Evolutionary conservation across 37 sponge, comb jelly and placozoan genomes (phyloP), one percentile per base, ranked within the genome.

Genomic region (Cliona cf. orientalis): DNA sequence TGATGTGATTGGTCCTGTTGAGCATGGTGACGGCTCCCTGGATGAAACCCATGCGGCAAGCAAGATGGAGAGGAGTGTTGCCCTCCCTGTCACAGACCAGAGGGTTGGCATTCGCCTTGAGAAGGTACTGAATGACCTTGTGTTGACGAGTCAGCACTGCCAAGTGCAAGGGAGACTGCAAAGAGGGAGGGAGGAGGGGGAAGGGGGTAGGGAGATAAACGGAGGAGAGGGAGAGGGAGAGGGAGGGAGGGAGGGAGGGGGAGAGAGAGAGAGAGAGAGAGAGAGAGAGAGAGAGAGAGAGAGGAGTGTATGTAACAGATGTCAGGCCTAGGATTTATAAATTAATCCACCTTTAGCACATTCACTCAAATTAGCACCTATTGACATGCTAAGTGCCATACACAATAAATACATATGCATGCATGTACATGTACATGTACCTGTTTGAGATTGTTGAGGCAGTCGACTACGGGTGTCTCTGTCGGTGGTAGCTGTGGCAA

Each of bases 121-220:
- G 73, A 29, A 95, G 84, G 67, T 71, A 78, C 66, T 91, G 84
- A 26, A 89, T 85, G 21, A 95, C 90, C 46, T 89, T 81, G 44
- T 89, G 76, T 63, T 95, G 95, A 22, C 80, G 76, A 26, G 95
- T 95, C 68, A 95, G 71, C 26, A 95, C 87, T 0, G 95, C 92
- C 36, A 95, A 65, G 75, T 95, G 95, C 23, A 95, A 75, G 29
- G 95, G 95, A 28, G 95, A 80, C 92, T 95, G 85, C n/a, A n/a
- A n/a, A 28, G 32, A 36, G 49, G 42, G 72, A 38, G 58, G 23
- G 55, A 62, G 44, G 58, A 21, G 61, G 6, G 62, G 4, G n/a
- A n/a, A n/a, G 31, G 32, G 26, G 49, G 42, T 66, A 38, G 58
- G 23, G 55, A 62, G 44, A 42, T 12, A 42, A 12, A 42, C 2